These are phyloP conservation scores for Himalopsyche kuldschensis DNA, from an alignment of 2,888 invertebrate genomes.

Conservation along the genomic window DNA sequence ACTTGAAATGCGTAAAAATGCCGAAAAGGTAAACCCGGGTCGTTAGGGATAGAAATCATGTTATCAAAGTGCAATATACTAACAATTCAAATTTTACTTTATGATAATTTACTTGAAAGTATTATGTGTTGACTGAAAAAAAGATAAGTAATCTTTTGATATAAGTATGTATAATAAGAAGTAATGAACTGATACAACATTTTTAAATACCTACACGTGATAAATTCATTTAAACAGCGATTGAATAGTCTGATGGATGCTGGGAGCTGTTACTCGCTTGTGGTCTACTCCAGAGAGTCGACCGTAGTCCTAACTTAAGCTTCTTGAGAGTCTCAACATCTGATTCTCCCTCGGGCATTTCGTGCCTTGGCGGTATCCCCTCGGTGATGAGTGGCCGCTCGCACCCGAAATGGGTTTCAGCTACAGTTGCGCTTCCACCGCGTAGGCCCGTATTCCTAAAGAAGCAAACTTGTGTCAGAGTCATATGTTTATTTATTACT, in stretches of 20 bases:
- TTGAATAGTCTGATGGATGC: conserved; percentile 73
- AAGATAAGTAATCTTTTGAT: no score
- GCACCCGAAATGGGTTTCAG: conserved; percentile 59
- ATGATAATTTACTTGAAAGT: no score
- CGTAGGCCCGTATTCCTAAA: neutral
- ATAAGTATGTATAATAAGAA: no score
- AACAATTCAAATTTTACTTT: no score
- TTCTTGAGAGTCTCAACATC: conserved; percentile 76
- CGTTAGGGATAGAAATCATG: no score
- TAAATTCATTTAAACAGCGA: conserved; percentile 64
- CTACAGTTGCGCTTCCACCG: conserved; percentile 44
- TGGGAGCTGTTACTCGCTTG: conserved; percentile 51
- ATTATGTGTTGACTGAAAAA: no score
- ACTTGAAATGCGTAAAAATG: no score
- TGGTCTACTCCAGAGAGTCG: conserved; percentile 71
- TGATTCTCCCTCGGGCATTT: conserved; percentile 71
- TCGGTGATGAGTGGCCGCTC: conserved; percentile 41
- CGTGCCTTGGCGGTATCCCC: conserved; percentile 49
- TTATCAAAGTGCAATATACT: no score
- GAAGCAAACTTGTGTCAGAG: neutral
- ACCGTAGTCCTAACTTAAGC: conserved; percentile 69
- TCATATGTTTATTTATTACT: neutral
- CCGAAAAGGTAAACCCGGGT: no score
- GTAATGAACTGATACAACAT: no score
- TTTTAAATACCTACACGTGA: no score